These are phyloP conservation scores for Lasiurus cinereus DNA, from an alignment of 2,113 vertebrate species.

Conservation along the genomic window DNA sequence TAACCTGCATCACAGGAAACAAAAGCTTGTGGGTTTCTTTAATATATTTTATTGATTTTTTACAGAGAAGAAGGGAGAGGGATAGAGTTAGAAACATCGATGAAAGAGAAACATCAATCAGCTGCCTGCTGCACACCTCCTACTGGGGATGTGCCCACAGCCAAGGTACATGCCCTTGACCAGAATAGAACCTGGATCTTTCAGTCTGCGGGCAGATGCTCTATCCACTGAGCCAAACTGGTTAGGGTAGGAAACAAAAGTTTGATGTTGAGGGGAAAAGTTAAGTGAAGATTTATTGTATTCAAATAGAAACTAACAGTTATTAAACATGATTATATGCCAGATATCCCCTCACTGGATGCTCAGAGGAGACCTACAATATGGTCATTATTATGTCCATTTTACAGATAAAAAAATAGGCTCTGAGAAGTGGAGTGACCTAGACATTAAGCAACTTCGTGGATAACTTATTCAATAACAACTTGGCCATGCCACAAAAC, in stretches of 20 bases:
- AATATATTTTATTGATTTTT: too few species aligned
- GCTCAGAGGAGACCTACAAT: not conserved
- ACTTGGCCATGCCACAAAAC: not conserved
- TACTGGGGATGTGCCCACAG: too few species aligned
- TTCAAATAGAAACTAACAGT: not conserved
- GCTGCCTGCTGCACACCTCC: too few species aligned
- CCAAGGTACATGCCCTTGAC: too few species aligned
- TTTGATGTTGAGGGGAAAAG: not conserved
- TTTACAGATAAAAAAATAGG: not conserved
- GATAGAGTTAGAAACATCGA: too few species aligned
- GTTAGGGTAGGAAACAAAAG: not conserved
- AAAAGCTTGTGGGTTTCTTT: not conserved
- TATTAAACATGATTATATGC: not conserved
- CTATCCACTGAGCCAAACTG: too few species aligned
- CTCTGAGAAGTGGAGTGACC: not conserved
- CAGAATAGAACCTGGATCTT: too few species aligned
- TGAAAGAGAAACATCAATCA: too few species aligned
- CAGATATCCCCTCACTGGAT: not conserved
- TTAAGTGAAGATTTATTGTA: not conserved
- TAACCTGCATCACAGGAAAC: not conserved
- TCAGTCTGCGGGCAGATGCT: too few species aligned
- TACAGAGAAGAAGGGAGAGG: too few species aligned
- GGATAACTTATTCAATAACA: not conserved
- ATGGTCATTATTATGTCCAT: not conserved
- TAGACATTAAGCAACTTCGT: conserved; percentile 17